Base-by-base conservation (phyloP, 2,113 vertebrate genomes). In the Lutjanus erythropterus region DNA sequence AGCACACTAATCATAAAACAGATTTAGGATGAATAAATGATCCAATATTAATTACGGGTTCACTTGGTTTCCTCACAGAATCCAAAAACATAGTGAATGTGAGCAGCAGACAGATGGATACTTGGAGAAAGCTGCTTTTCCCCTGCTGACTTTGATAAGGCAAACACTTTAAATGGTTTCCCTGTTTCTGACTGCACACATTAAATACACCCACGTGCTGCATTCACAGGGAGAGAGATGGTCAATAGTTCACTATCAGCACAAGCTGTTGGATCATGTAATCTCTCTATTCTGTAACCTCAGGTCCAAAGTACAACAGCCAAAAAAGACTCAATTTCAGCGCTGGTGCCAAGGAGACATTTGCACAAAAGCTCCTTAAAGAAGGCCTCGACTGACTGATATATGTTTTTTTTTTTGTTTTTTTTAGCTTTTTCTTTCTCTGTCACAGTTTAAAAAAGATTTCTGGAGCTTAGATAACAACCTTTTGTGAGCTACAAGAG, bases 201-300 rank as follows among this genome's bases (percentile, higher is more conserved):
- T 78, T 75, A 42, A 69, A 72, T 25, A 65, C 70, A 56, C 71
- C 61, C 64, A 79, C 73, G 35, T 19, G 4, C 21, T 60, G 50
- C 29, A 39, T 50, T 70, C 52, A 18, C 37, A 69, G 69, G 8
- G 62, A 60, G 37, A 71, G 59, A 46, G 29, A 25, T 29, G 66
- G 83, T 76, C 74, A 15, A 25, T 60, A 72, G 80, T 70, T 80
- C 82, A 74, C 23, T 10, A 15, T 62, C 35, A 71, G 60, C 65
- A 74, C 79, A 61, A 56, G 61, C 11, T 71, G 47, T n/a, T 80
- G 71, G n/a, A 69, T 25, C 23, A 66, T 41, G 16, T n/a, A 41
- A 78, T 65, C 47, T 56, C 23, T 59, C 41, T 52, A 31, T 61
- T 52, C 25, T 60, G 31, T 41, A 74, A 79, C 59, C 58, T 73